phyloP scores from a whole-genome alignment of 2,888 invertebrate genomes.

The Resseliella maxima region DNA sequence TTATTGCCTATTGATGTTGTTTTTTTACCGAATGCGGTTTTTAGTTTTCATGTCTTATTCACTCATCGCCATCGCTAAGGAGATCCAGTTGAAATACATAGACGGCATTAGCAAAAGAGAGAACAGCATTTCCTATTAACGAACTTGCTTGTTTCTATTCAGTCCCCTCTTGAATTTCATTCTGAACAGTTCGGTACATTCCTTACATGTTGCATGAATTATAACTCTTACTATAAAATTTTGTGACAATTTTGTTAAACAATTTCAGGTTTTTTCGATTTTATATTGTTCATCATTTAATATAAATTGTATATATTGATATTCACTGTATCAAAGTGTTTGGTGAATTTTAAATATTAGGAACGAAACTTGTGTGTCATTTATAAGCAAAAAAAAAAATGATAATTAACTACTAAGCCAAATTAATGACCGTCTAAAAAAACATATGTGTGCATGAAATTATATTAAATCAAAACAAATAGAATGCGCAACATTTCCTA shows the following conservation, averaged over 20 bases:
- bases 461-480: no score
- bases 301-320: background rate
- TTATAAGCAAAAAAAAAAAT: no score
- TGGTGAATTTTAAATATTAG: background rate
- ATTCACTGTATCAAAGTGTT: background rate
- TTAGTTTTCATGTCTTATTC: slow-evolving; percentile 48
- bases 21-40: slow-evolving; percentile 46
- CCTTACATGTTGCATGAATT: slow-evolving; percentile 18
- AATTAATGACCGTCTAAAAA: no score
- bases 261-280: background rate
- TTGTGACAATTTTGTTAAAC: slow-evolving; percentile 55
- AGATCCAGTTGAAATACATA: background rate
- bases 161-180: slow-evolving; percentile 59
- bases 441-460: no score
- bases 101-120: background rate
- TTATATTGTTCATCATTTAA: background rate
- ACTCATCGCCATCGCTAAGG: slow-evolving; percentile 38
- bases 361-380: no score
- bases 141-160: slow-evolving; percentile 40
- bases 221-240: slow-evolving; percentile 53
- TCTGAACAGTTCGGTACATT: slow-evolving; percentile 58
- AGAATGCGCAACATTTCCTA: no score
- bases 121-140: slow-evolving; percentile 52
- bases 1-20: slow-evolving; percentile 38
- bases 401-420: no score